Conservation (phyloP, 2,888 invertebrate species). For the Drosophila phalerata region DNA sequence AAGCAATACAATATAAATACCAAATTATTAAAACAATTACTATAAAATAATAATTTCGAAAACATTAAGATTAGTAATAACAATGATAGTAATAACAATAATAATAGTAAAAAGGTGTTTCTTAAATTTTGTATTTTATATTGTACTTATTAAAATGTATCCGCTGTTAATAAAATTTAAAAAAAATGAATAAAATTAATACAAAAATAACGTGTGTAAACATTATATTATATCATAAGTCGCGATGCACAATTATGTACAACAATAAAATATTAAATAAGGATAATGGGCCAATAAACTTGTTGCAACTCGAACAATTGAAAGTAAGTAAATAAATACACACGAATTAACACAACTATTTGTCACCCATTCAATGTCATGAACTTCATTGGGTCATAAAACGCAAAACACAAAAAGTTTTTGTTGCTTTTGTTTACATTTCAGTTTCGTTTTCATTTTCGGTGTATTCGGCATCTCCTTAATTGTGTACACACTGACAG, state of each 20-base stretch:
- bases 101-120: neutral
- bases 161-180: conserved; percentile 1
- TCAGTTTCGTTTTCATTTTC: conserved; percentile 36
- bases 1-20: neutral
- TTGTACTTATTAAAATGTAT: neutral
- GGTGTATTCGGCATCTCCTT: conserved; percentile 57
- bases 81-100: neutral
- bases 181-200: too few species aligned
- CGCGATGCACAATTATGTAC: conserved; percentile 13
- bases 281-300: conserved; percentile 60
- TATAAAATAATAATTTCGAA: too few species aligned
- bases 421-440: conserved; percentile 55
- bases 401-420: conserved; percentile 53
- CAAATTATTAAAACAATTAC: too few species aligned
- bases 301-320: conserved; percentile 21
- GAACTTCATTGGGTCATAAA: conserved; percentile 78
- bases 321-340: conserved; percentile 26
- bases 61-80: neutral
- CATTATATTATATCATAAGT: conserved; percentile 4
- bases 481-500: conserved; percentile 33
- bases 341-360: conserved; percentile 33
- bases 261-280: conserved; percentile 34
- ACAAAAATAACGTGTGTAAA: neutral
- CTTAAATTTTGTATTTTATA: neutral
- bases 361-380: conserved; percentile 71